These are phyloP conservation scores for Muntiacus muntjak DNA, from an alignment of 2,113 vertebrate species.

Conservation along the genomic window DNA sequence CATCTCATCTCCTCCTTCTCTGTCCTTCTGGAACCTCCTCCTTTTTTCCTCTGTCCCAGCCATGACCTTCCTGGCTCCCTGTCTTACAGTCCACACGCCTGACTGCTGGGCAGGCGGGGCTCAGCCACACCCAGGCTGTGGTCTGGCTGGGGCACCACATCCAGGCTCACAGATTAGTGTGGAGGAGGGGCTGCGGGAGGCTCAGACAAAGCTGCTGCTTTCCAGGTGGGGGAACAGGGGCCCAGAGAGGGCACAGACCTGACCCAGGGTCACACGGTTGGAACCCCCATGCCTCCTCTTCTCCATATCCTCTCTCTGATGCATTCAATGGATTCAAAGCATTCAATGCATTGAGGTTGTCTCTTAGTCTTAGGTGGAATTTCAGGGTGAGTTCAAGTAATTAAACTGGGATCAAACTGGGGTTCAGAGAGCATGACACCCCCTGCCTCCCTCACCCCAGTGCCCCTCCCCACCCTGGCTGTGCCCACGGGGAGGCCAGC, in stretches of 20 bases:
- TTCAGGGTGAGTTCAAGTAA: no score
- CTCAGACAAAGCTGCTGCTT: background rate
- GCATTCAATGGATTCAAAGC: no score
- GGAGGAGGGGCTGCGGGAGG: background rate
- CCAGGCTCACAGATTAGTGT: background rate
- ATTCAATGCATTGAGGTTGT: no score
- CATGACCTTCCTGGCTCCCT: background rate
- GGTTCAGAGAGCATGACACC: no score
- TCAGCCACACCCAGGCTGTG: background rate
- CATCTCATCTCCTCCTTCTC: background rate
- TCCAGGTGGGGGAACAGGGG: background rate
- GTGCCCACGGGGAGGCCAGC: no score
- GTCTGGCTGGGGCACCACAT: background rate
- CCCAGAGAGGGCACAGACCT: background rate
- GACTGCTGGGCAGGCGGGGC: background rate
- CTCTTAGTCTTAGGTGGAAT: no score
- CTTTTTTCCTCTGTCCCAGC: background rate
- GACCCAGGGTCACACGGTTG: background rate
- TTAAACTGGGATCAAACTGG: no score
- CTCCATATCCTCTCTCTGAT: background rate
- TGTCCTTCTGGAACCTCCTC: background rate
- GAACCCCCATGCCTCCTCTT: background rate
- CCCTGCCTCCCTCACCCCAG: no score
- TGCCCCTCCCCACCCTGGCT: no score
- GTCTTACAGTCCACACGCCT: accelerated